These are phyloP conservation scores for Glossophaga mutica DNA, from an alignment of 2,797 vertebrate genomes.

Conservation along the genomic window DNA sequence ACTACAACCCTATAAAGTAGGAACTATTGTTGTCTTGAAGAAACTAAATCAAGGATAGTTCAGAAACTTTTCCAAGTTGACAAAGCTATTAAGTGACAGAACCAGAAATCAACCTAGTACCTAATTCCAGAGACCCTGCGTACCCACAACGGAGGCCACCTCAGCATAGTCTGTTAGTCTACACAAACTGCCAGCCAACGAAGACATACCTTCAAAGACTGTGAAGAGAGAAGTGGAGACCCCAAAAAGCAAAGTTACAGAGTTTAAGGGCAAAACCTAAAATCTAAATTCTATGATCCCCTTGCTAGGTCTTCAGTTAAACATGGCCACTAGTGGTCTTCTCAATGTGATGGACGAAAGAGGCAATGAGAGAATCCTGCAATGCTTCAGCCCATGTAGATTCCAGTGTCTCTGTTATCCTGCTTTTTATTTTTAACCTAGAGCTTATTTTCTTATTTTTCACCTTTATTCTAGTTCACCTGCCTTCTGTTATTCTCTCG, in stretches of 20 bases:
- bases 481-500: background rate
- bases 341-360: background rate
- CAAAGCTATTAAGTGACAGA: background rate
- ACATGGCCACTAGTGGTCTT: background rate
- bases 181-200: background rate
- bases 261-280: background rate
- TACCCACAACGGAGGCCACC: background rate
- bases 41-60: background rate
- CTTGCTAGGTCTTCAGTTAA: background rate
- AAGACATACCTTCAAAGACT: background rate
- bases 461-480: background rate
- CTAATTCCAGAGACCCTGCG: background rate
- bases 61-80: background rate
- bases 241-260: background rate
- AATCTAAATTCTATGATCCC: background rate
- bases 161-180: background rate
- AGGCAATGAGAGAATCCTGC: background rate
- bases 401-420: background rate
- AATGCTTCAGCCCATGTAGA: background rate
- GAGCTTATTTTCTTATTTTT: background rate
- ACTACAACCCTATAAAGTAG: background rate
- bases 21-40: background rate
- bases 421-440: background rate
- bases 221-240: background rate
- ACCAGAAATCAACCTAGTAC: background rate